A percentile compares a stretch with the other conserved stretches of the same genome.
Evolutionary conservation across 2,797 vertebrate species (phyloP).

Genomic region (Euthynnus affinis): DNA sequence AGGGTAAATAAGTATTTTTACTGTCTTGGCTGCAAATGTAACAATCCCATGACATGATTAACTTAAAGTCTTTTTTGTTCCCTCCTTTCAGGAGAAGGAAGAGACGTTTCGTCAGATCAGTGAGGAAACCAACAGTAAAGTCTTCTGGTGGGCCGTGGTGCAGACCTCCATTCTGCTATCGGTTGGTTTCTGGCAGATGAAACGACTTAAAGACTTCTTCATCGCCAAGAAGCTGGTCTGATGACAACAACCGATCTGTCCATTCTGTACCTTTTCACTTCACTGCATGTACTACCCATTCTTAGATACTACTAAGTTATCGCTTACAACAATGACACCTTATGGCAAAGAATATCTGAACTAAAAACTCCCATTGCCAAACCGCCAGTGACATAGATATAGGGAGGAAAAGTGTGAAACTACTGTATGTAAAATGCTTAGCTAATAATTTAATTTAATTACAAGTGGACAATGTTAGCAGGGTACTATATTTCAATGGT

Average conservation of each 20-base stretch:
- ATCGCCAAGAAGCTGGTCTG: slow-evolving; percentile 94
- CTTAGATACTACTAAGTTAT: background rate
- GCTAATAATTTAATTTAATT: too few species aligned
- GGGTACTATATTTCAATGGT: background rate
- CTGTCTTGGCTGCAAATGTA: background rate
- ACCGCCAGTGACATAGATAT: background rate
- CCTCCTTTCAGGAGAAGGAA: slow-evolving; percentile 88
- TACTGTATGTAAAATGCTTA: background rate
- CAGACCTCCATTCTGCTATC: slow-evolving; percentile 89
- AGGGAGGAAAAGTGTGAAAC: background rate
- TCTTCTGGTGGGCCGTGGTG: slow-evolving; percentile 92
- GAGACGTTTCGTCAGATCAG: slow-evolving; percentile 91
- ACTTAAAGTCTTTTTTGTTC: background rate
- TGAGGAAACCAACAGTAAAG: slow-evolving; percentile 91
- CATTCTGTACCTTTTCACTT: background rate
- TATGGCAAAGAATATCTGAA: background rate
- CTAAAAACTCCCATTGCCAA: background rate
- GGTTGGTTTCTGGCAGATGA: slow-evolving; percentile 94
- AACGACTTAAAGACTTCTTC: slow-evolving; percentile 93
- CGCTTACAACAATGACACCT: background rate
- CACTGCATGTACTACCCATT: background rate
- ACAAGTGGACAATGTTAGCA: background rate
- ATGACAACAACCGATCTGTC: slow-evolving; percentile 42
- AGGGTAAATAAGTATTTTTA: slow-evolving; percentile 81
- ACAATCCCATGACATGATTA: background rate